Base-by-base conservation (phyloP, 2,888 invertebrate species). In the Cephus pulcher region DNA sequence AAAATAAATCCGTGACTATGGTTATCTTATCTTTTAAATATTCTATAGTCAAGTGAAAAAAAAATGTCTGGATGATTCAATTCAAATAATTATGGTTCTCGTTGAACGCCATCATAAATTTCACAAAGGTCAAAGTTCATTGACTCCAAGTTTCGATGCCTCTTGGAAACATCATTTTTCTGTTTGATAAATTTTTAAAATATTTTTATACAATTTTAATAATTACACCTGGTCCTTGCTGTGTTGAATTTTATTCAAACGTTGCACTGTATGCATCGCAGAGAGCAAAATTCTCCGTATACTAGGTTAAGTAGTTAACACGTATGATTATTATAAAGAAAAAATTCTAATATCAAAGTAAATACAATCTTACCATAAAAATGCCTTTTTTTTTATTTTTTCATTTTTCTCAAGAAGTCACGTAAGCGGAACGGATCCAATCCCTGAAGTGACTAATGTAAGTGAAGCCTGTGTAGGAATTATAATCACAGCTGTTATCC, bases 391-490 rank as follows among this genome's bases (percentile, higher is more conserved):
- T 56, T 56, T 2, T 6, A 23, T 56, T 6, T 56, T 9, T 56
- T 56, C 40, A 23, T 23, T 56, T 23, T 56, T 56, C 40, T 56
- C 40, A 56, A 56, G 40, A 56, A 15, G 9, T 77, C 70, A 86
- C 74, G 75, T 84, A 86, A 74, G 76, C 75, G 4, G 75, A 69
- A 12, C 84, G 83, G 76, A 86, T 83, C 86, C 87, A 87, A 71
- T 87, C 84, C 6, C 79, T 81, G 75, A 87, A 87, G 76, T 81
- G 80, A 80, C 84, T 84, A 73, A 84, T 73, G 34, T 79, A 83
- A 23, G 83, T 84, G 70, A 86, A 86, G 35, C 82, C 86, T 37
- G 84, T 81, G 77, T 87, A 86, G 56, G 83, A 82, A 73, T 81
- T 71, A 75, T 85, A 81, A 85, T 87, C 84, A 78, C 85, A 84